A percentile compares a stretch with the other conserved stretches of the same genome.
Conservation (phyloP, 2,888 invertebrate species). For the Heliconius hortense region DNA sequence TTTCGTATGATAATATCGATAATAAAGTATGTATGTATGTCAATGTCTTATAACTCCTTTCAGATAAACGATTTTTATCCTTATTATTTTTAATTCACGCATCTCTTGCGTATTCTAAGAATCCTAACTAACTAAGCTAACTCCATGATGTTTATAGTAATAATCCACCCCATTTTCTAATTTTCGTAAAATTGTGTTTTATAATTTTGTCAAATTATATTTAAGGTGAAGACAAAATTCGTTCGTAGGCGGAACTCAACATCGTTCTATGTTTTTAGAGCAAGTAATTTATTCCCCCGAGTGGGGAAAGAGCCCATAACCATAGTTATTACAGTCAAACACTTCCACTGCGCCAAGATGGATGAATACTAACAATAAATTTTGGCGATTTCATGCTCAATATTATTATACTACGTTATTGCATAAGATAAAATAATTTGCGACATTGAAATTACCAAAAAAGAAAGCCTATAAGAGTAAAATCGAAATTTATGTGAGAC, state of each 20-base stretch:
- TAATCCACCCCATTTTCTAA: too few species aligned
- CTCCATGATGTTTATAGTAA: too few species aligned
- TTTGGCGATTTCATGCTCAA: conserved; percentile 3
- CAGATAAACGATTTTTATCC: background rate
- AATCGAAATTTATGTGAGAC: conserved; percentile 49
- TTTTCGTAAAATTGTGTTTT: too few species aligned
- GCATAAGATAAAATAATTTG: conserved; percentile 26
- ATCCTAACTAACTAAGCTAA: too few species aligned
- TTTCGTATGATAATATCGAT: background rate
- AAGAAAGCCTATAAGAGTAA: conserved; percentile 44
- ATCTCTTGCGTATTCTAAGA: background rate
- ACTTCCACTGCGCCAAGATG: background rate
- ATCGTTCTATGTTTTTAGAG: too few species aligned
- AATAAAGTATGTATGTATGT: conserved; percentile 1
- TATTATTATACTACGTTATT: background rate
- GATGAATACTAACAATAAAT: background rate
- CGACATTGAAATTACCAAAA: conserved; percentile 36
- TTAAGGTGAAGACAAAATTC: too few species aligned
- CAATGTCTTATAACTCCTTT: conserved; percentile 1
- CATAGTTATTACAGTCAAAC: too few species aligned
- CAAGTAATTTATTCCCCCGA: too few species aligned
- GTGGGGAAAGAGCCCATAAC: too few species aligned
- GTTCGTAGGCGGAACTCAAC: too few species aligned
- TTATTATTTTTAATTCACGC: background rate
- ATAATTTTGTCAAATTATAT: too few species aligned